Evolutionary conservation across 2,113 vertebrate species (phyloP).

Genomic region (Suncus etruscus): DNA sequence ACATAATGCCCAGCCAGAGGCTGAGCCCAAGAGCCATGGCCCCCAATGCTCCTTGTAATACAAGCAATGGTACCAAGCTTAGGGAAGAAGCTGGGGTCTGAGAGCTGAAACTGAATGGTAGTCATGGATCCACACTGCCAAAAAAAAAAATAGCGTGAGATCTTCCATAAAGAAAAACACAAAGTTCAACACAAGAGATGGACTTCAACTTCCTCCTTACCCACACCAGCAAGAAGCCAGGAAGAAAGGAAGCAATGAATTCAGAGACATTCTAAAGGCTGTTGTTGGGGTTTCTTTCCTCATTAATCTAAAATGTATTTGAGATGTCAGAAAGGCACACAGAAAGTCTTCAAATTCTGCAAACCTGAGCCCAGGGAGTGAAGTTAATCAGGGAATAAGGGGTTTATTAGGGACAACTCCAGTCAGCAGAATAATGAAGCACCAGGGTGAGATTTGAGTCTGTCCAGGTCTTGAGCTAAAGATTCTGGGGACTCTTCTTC

Average conservation of each 20-base stretch:
- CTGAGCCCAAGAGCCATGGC: not conserved
- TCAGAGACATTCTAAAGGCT: not conserved
- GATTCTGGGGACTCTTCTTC: not conserved
- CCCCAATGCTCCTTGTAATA: not conserved
- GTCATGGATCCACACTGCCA: not conserved
- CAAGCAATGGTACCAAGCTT: too few relatives aligned
- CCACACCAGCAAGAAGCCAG: not conserved
- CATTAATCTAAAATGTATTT: not conserved
- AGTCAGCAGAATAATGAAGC: accelerated
- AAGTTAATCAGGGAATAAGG: not conserved
- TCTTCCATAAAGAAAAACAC: not conserved
- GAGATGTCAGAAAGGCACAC: not conserved
- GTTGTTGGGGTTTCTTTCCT: too few relatives aligned
- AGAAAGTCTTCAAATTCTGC: not conserved
- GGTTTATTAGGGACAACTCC: not conserved
- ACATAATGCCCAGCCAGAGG: not conserved
- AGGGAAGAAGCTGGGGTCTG: not conserved
- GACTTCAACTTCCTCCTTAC: not conserved
- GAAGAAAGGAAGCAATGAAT: not conserved
- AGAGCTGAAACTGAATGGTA: too few relatives aligned
- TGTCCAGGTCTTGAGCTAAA: not conserved
- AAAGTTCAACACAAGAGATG: not conserved
- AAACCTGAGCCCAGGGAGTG: not conserved
- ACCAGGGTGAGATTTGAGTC: accelerated
- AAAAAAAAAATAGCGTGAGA: not conserved